Evolutionary conservation across 2,888 invertebrate genomes (phyloP).

Genomic region (Heteropelma amictum): DNA sequence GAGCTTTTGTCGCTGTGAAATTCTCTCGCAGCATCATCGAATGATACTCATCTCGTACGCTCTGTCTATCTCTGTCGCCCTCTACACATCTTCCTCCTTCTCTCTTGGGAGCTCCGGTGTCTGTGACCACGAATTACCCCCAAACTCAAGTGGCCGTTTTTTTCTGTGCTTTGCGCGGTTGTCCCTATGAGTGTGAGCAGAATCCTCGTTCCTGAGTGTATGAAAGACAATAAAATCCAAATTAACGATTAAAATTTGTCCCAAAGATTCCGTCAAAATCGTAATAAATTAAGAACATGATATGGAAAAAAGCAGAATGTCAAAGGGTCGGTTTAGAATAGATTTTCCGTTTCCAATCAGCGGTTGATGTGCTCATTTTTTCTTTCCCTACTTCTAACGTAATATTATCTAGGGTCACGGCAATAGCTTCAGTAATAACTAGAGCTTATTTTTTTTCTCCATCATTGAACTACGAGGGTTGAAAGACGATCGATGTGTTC

Average conservation of each 20-base stretch:
- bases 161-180: background rate
- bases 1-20: conserved; percentile 31
- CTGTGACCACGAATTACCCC: conserved; percentile 43
- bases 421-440: background rate
- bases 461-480: conserved; percentile 20
- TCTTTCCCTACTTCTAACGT: background rate
- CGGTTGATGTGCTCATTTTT: background rate
- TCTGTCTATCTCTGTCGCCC: background rate
- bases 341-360: background rate
- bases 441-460: conserved; percentile 7
- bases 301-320: background rate
- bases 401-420: conserved; percentile 13
- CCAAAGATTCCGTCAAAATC: no score
- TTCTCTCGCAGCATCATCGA: conserved; percentile 38
- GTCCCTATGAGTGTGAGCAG: background rate
- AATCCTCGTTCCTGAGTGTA: conserved; percentile 5
- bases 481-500: conserved; percentile 14
- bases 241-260: no score
- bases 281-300: no score
- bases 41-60: conserved; percentile 11
- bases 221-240: no score
- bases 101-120: conserved; percentile 18
- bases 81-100: conserved; percentile 1
- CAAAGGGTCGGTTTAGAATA: no score
- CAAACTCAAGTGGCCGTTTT: conserved; percentile 45